Conservation (phyloP, 2,888 invertebrate genomes). For the Camponotus fellah region DNA sequence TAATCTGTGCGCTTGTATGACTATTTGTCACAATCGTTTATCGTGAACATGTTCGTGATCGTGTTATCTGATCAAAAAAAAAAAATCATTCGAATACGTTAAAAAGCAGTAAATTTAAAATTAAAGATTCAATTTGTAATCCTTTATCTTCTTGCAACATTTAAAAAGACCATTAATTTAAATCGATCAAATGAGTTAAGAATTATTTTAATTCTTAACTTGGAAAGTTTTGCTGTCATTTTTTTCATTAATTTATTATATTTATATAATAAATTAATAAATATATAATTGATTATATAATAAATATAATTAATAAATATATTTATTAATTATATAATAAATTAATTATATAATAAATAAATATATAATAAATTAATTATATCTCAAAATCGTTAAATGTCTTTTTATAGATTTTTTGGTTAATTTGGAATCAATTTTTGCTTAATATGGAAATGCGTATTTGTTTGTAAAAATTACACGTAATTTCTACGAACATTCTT, state of each 20-base stretch:
- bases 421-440: background rate
- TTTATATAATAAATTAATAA: background rate
- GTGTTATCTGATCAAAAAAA: slow-evolving; percentile 4
- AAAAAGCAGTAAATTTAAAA: background rate
- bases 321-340: too few relatives aligned
- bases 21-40: slow-evolving; percentile 3
- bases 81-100: background rate
- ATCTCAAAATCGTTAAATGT: background rate
- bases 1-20: slow-evolving; percentile 2
- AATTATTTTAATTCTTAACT: background rate
- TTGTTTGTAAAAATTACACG: background rate
- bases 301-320: background rate
- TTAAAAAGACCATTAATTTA: background rate
- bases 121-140: background rate
- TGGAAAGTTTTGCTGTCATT: background rate
- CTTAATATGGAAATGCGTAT: background rate
- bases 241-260: background rate
- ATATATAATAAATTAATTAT: background rate
- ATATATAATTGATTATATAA: too few relatives aligned
- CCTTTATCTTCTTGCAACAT: background rate
- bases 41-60: background rate
- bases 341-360: background rate
- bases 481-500: background rate
- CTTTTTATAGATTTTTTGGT: background rate
- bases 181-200: background rate